Conservation (phyloP, 2,888 invertebrate species). For the Theristus sp. region DNA sequence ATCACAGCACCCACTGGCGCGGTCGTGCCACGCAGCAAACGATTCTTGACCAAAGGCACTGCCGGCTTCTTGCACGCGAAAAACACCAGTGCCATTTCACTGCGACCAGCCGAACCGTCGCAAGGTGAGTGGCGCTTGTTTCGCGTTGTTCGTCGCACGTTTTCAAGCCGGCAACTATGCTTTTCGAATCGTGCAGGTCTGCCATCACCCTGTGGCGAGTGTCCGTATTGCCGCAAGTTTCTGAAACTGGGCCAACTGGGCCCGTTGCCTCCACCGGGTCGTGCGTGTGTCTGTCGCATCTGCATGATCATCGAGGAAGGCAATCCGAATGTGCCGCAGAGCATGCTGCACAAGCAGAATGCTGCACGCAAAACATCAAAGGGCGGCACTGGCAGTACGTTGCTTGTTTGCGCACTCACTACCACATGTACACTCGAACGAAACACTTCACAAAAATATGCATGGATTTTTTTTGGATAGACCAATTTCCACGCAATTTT, state of each 20-base stretch:
- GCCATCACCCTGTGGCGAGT: conserved; percentile 3
- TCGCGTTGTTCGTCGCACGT: no score
- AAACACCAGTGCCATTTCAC: conserved; percentile 4
- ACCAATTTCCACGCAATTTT: no score
- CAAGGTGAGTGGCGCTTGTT: background rate
- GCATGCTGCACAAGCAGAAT: background rate
- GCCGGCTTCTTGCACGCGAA: conserved; percentile 3
- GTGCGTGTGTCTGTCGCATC: conserved; percentile 1
- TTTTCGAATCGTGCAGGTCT: background rate
- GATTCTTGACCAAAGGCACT: conserved; percentile 1
- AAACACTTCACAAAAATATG: no score
- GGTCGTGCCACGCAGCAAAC: background rate
- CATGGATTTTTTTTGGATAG: no score
- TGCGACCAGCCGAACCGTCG: background rate
- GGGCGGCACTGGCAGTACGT: background rate
- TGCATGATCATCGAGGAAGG: conserved; percentile 2
- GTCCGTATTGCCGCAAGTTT: conserved; percentile 4
- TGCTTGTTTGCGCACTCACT: no score
- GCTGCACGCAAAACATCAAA: background rate
- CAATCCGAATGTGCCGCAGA: background rate
- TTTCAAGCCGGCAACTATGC: no score
- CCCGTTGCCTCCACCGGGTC: background rate
- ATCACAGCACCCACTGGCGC: background rate
- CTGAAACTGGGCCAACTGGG: background rate
- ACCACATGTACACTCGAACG: no score